Evolutionary conservation across 2,113 vertebrate genomes (phyloP), one percentile per base, ranked within the genome.

Genomic region (Corythaeola cristata): DNA sequence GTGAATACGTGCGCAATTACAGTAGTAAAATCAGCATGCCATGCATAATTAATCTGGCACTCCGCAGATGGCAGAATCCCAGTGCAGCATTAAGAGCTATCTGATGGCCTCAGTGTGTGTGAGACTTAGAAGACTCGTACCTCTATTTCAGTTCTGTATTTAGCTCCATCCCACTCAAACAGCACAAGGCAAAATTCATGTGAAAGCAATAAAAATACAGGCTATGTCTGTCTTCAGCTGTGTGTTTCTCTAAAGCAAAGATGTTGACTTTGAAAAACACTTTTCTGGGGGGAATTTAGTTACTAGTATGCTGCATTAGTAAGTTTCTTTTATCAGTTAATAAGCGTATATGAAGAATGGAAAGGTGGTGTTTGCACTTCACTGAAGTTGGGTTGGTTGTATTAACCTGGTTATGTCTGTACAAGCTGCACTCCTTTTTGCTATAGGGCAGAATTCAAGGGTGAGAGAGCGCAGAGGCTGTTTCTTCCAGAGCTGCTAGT

Each of bases 1-100:
- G 89, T 37, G 79, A 49, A 75, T 84, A 41, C 44, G 75, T 69
- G 91, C 12, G 32, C 88, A 88, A 84, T 96, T 97, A 95, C 79
- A 96, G 92, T 90, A 82, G 91, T 92, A 89, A 97, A 88, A 55
- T 95, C 26, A 41, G 56, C 0, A 1, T 77, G 72, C 47, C 30
- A 2, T 41, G 88, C 79, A 53, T 72, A 49, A 45, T 52, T 55
- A 89, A 60, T 49, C 21, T 4, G 4, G 47, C 33, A 19, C 56
- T 77, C 59, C 3, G 3, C 88, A 90, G 95, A 93, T 66, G 81
- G 88, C 68, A 86, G 75, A 62, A 71, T n/a, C 82, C 78, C 72
- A 53, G 83, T 26, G 85, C 90, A 88, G 63, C 45, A 19, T 33
- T 59, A 59, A 30, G 56, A 77, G 41, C 37, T 63, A 32, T 77